A percentile compares a stretch with the other conserved stretches of the same genome.
Evolutionary conservation across 1,140 invertebrate genomes (phyloP).

Genomic region (Caenorhabditis elegans): DNA sequence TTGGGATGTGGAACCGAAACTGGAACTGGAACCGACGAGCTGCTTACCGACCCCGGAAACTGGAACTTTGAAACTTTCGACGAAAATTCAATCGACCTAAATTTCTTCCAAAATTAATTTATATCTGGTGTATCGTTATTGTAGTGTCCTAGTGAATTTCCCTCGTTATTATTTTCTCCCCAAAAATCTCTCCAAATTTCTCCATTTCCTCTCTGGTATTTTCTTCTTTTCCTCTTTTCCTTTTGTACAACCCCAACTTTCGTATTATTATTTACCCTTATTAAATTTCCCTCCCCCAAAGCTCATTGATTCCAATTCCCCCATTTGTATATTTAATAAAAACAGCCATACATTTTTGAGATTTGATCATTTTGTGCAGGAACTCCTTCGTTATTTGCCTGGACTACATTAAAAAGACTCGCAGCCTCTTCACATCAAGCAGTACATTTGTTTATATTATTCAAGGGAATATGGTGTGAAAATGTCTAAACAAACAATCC

Average conservation of each 20-base stretch:
- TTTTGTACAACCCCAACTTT: background rate
- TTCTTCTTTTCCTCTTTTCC: background rate
- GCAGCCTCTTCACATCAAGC: too few species aligned
- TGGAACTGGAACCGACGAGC: background rate
- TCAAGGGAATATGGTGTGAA: too few species aligned
- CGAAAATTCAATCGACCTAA: background rate
- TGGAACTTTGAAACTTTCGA: background rate
- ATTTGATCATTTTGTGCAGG: too few species aligned
- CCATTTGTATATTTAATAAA: too few species aligned
- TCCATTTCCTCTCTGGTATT: background rate
- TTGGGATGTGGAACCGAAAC: background rate
- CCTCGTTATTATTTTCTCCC: background rate
- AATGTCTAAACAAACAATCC: background rate
- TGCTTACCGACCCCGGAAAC: conserved; percentile 15
- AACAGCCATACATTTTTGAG: too few species aligned
- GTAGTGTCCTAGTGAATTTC: background rate
- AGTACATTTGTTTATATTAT: too few species aligned
- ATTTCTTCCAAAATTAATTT: background rate
- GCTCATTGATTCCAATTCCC: too few species aligned
- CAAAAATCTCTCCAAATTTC: background rate
- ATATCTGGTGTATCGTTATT: background rate
- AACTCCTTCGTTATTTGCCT: too few species aligned
- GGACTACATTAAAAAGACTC: too few species aligned
- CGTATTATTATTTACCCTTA: too few species aligned
- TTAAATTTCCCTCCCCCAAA: too few species aligned